Base-by-base conservation (phyloP, 2,888 invertebrate species). In the Meteorus cinctellus region DNA sequence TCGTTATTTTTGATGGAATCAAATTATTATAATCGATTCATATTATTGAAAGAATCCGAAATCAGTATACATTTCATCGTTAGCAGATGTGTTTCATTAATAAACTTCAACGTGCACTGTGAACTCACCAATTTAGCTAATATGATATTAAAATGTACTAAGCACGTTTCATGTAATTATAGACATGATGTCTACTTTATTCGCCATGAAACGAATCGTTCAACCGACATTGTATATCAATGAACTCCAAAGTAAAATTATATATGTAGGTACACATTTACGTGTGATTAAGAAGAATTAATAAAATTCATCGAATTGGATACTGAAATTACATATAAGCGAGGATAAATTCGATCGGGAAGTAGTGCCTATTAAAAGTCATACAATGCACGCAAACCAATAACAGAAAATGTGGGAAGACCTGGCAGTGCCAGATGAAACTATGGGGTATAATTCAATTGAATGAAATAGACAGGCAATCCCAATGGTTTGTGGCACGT, bases 241-340 rank as follows among this genome's bases (percentile, higher is more conserved):
- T 63, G 72, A 31, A 72, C 48, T 19, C 19, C 4, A 41, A 8
- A 19, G 10, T 51, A 68, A 6, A 41, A 4, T n/a, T 8, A 55
- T 8, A 55, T 24, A 24, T 34, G 14, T 24, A 24, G 24, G 24
- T 36, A 63, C 2, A 19, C 4, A 41, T 68, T 67, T 45, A 36
- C 36, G 51, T 31, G 41, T 67, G 68, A 74, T 74, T 68, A 74
- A 29, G 51, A 60, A 27, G 16, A 74, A 74, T 74, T 60, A 74
- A 74, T 67, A 60, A 67, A 67, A 74, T 63, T 34, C 63, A 72
- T 63, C 48, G 48, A 63, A 72, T 74, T 31, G 67, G 31, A 66
- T 66, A 27, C 34, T 74, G 60, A 14, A 67, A 45, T 36, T 31
- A 66, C 59, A 74, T 41, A 74, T 27, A 60, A 27, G 4, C 16